Evolutionary conservation across 2,113 vertebrate genomes (phyloP), one percentile per base, ranked within the genome.

Genomic region (Cryptotis parvus): DNA sequence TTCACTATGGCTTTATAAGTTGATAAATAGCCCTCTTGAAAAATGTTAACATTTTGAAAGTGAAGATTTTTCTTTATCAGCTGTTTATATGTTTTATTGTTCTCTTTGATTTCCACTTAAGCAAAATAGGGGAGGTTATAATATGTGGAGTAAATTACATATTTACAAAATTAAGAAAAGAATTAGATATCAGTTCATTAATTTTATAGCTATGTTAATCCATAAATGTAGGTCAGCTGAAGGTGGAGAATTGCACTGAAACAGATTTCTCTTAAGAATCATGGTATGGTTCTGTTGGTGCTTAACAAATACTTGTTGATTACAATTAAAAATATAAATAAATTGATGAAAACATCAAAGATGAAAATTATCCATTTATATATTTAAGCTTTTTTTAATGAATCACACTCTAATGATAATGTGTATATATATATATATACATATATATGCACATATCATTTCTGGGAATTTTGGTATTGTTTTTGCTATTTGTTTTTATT

Each of bases 261-360:
- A 91, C 68, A 69, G 55, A 58, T 2, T 27, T 91, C 79, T 69
- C 76, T 76, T 24, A 82, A 90, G 81, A 86, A 29, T 35, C 83
- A 80, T 37, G 52, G 37, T 39, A 37, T 79, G 52, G 45, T n/a
- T 18, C 84, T 35, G 70, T 9, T 89, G n/a, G 12, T 39, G n/a
- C 20, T 68, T 55, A 88, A 58, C 75, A 81, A 84, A 92, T 92
- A 94, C 84, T 82, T 94, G 92, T 94, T 95, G 91, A 85, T 77
- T 85, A 70, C 37, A 77, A 93, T 63, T 58, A 70, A 85, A 68
- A 58, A 58, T 58, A 58, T 14, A 6, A 22, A 16, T 58, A 18
- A 58, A 58, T 18, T 58, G 22, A 58, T 58, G 55, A 20, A 58
- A 58, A 89, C 86, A 77, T 79, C 26, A 73, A 4, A 66, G n/a